A percentile compares a stretch with the other conserved stretches of the same genome.
Evolutionary conservation across 2,888 invertebrate species (phyloP).

Genomic region (Calameuta idolon): DNA sequence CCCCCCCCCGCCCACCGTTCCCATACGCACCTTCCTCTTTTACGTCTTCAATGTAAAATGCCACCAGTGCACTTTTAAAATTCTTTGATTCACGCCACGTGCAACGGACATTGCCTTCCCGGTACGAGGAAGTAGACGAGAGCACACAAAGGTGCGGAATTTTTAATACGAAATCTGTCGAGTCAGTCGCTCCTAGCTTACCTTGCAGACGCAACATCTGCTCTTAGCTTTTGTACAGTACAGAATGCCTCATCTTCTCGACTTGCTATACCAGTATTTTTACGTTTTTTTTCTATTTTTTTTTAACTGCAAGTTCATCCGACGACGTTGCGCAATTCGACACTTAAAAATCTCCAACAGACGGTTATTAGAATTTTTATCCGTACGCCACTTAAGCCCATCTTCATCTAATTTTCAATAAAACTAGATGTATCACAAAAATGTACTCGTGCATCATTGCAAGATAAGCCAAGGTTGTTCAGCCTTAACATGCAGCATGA

Average conservation of each 20-base stretch:
- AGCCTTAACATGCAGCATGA: constrained; percentile 32
- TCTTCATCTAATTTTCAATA: not conserved
- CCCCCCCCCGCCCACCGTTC: too few relatives aligned
- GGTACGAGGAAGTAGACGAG: constrained; percentile 6
- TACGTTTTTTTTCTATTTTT: not conserved
- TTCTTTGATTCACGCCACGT: constrained; percentile 4
- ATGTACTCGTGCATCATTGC: not conserved
- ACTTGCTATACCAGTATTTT: not conserved
- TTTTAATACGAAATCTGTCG: constrained; percentile 50
- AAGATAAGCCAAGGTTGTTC: not conserved
- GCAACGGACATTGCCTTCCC: constrained; percentile 1
- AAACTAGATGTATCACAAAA: not conserved
- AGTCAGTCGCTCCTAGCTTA: constrained; percentile 43
- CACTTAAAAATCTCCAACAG: not conserved
- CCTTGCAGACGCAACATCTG: constrained; percentile 6
- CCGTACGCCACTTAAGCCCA: not conserved
- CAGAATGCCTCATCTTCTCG: not conserved
- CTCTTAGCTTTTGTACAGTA: not conserved
- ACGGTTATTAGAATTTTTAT: not conserved
- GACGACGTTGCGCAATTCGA: not conserved
- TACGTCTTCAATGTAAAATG: not conserved
- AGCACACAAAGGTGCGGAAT: constrained; percentile 13
- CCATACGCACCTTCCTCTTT: not conserved
- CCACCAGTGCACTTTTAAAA: not conserved
- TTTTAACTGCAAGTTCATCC: not conserved